Conservation (phyloP, 2,888 invertebrate species). For the Megastigmus dorsalis region DNA sequence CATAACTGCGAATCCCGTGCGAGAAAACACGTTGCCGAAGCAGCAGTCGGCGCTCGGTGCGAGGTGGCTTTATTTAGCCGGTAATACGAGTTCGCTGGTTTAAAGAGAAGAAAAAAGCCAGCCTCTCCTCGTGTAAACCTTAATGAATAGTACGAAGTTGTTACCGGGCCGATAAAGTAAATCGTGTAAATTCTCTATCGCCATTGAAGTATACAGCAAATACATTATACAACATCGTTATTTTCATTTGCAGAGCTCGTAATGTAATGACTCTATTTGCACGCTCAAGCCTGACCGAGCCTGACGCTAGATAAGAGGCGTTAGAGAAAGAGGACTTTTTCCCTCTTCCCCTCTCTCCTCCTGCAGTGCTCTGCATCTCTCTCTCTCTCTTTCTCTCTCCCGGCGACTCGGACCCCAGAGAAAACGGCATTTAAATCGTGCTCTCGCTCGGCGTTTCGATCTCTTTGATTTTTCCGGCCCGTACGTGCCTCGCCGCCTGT, state of each 20-base stretch:
- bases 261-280: constrained; percentile 44
- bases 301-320: constrained; percentile 19
- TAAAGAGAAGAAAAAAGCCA: background rate
- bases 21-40: background rate
- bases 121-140: background rate
- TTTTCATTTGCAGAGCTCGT: constrained; percentile 24
- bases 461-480: constrained; percentile 42
- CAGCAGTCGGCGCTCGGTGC: background rate
- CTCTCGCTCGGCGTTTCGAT: constrained; percentile 6
- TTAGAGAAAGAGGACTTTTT: constrained; percentile 1
- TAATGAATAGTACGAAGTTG: constrained; percentile 23
- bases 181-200: constrained; percentile 38
- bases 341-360: background rate
- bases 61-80: background rate
- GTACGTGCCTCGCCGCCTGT: constrained; percentile 36
- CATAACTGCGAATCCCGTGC: background rate
- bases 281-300: background rate
- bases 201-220: constrained; percentile 21
- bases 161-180: constrained; percentile 26
- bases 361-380: no score
- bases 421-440: constrained; percentile 39
- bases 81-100: constrained; percentile 6
- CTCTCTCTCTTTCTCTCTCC: background rate
- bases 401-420: background rate
- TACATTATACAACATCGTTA: constrained; percentile 27